Base-by-base conservation (phyloP, 2,797 vertebrate genomes). In the Cryptoprocta ferox region DNA sequence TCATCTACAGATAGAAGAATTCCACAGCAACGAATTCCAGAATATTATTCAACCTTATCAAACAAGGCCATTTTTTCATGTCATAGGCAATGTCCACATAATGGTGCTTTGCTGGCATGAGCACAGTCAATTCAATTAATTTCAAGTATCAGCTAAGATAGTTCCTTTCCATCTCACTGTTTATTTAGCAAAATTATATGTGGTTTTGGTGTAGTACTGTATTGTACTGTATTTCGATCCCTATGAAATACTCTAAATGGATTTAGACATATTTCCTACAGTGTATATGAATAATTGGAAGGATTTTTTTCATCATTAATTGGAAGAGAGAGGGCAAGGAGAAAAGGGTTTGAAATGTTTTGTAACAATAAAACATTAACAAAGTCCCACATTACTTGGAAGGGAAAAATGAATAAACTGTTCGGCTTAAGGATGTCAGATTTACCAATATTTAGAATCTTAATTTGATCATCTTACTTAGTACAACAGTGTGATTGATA, bases 301-400 rank as follows among this genome's bases (percentile, higher is more conserved):
- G 78, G 14, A 75, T 92, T 90, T 92, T 78, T 56, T 24, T 24
- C 3, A 78, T 87, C 68, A 50, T 91, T 83, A 79, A 89, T 89
- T 95, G 86, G 19, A 90, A 59, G 39, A 73, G 61, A 88, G 30
- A 89, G 10, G 66, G 16, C 50, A 91, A 63, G 56, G 30, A 94
- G 37, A 94, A 95, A 71, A 91, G 24, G 12, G 32, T 94, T 93
- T 88, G 19, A 95, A 89, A 65, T 96, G 19, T 37, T 94, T 96
- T 32, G 32, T 85, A 83, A 45, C 42, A 89, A 81, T 50, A 91
- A 97, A 97, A 6, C n/a, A 87, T 82, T 78, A 61, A 82, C 35
- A 95, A 83, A 92, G 5, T 76, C 61, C 61, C 28, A 86, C 82
- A 80, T 80, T 89, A 82, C 28, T 61, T 93, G 84, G 30, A 37